These are phyloP conservation scores for Dendrophyllia cribrosa DNA, from an alignment of 64 coral and sea anemone genomes.

Conservation along the genomic window DNA sequence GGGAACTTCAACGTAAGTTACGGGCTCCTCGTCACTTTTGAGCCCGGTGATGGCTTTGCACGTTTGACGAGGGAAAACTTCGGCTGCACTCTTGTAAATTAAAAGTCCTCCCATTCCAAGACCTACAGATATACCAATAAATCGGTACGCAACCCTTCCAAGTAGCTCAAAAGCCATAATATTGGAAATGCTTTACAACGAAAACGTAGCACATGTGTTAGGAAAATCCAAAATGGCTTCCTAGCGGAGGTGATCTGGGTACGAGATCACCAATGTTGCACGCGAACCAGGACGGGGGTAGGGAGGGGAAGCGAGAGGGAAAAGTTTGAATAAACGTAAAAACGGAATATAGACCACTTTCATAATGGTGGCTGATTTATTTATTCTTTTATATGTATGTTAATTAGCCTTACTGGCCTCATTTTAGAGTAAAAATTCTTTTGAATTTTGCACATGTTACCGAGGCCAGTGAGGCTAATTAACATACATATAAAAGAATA, in stretches of 20 bases:
- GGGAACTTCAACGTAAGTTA: constrained; percentile 46
- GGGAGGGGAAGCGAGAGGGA: too few species aligned
- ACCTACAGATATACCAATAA: constrained; percentile 83
- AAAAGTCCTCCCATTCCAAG: constrained; percentile 85
- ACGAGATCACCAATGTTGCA: not conserved
- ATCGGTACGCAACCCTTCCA: constrained; percentile 71
- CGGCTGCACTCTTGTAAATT: constrained; percentile 72
- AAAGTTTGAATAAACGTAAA: too few species aligned
- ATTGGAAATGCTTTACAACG: not conserved
- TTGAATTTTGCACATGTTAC: too few species aligned
- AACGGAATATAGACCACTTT: too few species aligned
- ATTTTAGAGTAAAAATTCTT: too few species aligned
- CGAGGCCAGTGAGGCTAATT: too few species aligned
- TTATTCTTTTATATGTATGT: too few species aligned
- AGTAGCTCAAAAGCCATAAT: constrained; percentile 80
- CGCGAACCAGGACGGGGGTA: not conserved
- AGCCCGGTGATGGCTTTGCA: constrained; percentile 61
- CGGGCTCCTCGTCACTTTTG: constrained; percentile 48
- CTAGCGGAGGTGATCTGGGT: not conserved
- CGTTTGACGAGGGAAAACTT: constrained; percentile 71
- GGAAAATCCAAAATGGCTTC: constrained; percentile 10
- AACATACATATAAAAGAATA: too few species aligned
- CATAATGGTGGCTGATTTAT: too few species aligned
- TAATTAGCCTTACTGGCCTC: too few species aligned
- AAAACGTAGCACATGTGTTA: not conserved